Conservation (phyloP, 64 coral and sea anemone species). For the Stylophora pistillata region DNA sequence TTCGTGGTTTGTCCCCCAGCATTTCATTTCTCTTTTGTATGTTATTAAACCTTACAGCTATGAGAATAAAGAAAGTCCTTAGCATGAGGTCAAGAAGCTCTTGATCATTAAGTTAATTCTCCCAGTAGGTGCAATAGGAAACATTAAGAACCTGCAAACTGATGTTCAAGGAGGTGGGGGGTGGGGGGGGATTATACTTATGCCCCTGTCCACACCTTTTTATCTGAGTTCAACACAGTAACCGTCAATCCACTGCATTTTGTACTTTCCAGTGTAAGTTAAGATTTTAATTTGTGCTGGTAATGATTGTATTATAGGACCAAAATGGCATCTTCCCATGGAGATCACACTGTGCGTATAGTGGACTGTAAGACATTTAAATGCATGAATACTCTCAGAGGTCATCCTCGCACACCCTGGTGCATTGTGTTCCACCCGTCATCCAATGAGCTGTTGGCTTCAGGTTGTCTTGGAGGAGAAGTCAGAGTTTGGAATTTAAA, state of each 20-base stretch:
- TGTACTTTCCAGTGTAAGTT: neutral
- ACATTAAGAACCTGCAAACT: too few species aligned
- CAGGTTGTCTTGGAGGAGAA: constrained; percentile 89
- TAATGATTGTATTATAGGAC: constrained; percentile 33
- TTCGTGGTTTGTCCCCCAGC: too few species aligned
- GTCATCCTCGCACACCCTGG: constrained; percentile 93
- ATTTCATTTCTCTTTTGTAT: too few species aligned
- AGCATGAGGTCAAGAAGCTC: too few species aligned
- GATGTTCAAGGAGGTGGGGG: too few species aligned
- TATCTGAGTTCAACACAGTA: too few species aligned
- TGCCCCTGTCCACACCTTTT: too few species aligned
- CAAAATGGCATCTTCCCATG: constrained; percentile 90
- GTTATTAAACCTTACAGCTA: too few species aligned
- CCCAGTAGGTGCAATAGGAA: too few species aligned
- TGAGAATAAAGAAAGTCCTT: too few species aligned
- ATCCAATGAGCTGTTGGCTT: constrained; percentile 75
- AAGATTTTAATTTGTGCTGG: neutral
- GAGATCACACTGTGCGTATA: constrained; percentile 83
- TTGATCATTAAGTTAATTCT: too few species aligned
- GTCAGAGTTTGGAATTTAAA: constrained; percentile 91
- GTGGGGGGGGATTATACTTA: too few species aligned
- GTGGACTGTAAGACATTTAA: constrained; percentile 56
- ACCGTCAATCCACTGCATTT: neutral
- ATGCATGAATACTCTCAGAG: constrained; percentile 64
- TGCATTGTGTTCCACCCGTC: constrained; percentile 88